Conservation (phyloP, 2,797 vertebrate genomes). For the Brachymystax lenok region DNA sequence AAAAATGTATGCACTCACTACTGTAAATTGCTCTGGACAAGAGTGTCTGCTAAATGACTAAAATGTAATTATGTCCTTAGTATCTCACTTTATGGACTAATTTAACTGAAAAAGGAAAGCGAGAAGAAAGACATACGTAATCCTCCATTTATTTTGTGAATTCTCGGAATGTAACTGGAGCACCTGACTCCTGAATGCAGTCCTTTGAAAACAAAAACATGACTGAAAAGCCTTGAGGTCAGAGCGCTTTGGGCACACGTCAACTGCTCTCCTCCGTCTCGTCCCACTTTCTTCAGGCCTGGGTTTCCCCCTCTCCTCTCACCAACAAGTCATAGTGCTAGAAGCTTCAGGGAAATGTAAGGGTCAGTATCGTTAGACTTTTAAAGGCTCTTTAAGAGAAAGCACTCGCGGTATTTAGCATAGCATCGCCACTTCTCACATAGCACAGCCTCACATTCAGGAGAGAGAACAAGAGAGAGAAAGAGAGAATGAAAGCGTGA, state of each 20-base stretch:
- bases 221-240: background rate
- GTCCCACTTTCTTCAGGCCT: background rate
- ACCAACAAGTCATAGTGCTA: background rate
- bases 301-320: background rate
- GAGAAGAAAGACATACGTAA: too few relatives aligned
- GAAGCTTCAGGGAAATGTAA: conserved; percentile 28
- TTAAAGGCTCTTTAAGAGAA: conserved; percentile 56
- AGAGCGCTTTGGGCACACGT: background rate
- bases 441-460: conserved; percentile 45
- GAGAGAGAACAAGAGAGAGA: conserved; percentile 20
- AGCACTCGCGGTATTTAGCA: conserved; percentile 63
- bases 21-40: background rate
- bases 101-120: too few relatives aligned
- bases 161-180: background rate
- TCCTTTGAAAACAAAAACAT: background rate
- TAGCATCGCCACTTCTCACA: conserved; percentile 63
- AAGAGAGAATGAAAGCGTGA: conserved; percentile 1
- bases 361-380: conserved; percentile 44
- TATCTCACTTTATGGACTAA: too few relatives aligned
- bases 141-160: background rate
- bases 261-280: background rate
- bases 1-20: too few relatives aligned
- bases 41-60: background rate
- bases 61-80: background rate
- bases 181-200: background rate